These are phyloP conservation scores for Zele albiditarsus DNA, from an alignment of 2,888 invertebrate species.

Conservation along the genomic window DNA sequence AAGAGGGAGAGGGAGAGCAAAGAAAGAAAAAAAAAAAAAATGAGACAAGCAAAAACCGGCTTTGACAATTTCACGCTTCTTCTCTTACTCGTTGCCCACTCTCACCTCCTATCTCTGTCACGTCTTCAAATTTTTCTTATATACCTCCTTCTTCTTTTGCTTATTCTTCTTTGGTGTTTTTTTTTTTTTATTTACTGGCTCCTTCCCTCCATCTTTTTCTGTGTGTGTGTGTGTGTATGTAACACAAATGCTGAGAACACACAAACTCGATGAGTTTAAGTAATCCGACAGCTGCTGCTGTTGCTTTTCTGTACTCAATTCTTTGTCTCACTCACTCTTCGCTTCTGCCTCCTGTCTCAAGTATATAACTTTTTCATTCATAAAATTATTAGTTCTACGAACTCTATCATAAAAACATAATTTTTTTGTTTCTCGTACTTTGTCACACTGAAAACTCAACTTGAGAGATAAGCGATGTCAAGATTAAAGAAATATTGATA, in stretches of 20 bases:
- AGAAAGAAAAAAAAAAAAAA: slow-evolving; percentile 52
- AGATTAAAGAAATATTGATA: slow-evolving; percentile 16
- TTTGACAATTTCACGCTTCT: slow-evolving; percentile 51
- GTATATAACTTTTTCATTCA: neutral
- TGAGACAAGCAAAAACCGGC: slow-evolving; percentile 55
- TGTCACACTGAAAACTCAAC: neutral
- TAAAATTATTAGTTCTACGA: neutral
- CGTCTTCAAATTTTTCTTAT: slow-evolving; percentile 13
- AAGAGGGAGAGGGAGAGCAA: slow-evolving; percentile 16
- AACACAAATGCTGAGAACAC: neutral
- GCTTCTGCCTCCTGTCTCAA: neutral
- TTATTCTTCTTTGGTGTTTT: slow-evolving; percentile 7
- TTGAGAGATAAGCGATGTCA: slow-evolving; percentile 18
- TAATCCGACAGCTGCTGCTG: slow-evolving; percentile 22
- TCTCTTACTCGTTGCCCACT: slow-evolving; percentile 17
- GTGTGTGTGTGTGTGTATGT: neutral
- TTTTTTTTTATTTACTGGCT: neutral
- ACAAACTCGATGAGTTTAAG: neutral
- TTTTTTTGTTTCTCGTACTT: neutral
- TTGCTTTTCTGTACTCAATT: slow-evolving; percentile 13
- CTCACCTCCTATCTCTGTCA: slow-evolving; percentile 2
- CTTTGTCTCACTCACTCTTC: neutral
- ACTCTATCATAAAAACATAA: neutral
- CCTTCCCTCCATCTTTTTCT: neutral
- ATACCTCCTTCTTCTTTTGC: slow-evolving; percentile 9